Conservation (phyloP, 2,797 vertebrate species). For the Champsocephalus esox region DNA sequence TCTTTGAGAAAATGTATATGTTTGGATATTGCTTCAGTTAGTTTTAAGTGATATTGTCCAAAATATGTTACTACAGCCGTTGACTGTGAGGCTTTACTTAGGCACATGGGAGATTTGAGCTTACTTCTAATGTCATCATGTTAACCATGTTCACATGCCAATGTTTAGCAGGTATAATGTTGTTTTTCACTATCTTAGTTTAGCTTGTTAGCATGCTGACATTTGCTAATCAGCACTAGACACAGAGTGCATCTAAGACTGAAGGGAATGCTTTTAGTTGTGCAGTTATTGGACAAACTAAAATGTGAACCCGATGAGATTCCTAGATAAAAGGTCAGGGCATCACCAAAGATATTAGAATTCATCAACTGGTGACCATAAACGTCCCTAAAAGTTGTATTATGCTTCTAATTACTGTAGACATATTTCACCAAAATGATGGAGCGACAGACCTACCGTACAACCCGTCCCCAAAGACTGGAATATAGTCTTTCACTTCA, state of each 20-base stretch:
- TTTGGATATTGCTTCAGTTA: not conserved
- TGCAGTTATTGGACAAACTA: not conserved
- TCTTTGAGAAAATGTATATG: conserved; percentile 3
- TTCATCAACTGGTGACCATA: not conserved
- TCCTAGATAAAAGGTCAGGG: not conserved
- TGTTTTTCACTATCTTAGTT: not conserved
- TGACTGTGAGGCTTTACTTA: not conserved
- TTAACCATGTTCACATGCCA: not conserved
- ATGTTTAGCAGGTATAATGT: not conserved
- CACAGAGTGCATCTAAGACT: not conserved
- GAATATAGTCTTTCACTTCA: not conserved
- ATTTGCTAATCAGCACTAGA: not conserved
- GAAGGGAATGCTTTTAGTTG: not conserved
- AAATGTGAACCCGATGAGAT: not conserved
- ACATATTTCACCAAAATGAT: conserved; percentile 7
- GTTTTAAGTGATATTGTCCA: not conserved
- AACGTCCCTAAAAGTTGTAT: not conserved
- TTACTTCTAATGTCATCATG: not conserved
- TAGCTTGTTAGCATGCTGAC: not conserved
- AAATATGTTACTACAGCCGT: not conserved
- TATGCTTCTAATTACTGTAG: not conserved
- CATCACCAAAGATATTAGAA: not conserved
- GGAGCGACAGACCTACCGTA: not conserved
- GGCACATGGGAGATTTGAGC: not conserved
- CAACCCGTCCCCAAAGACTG: not conserved